These are phyloP conservation scores for Serripes groenlandicus DNA, from an alignment of 2,888 invertebrate species.

Conservation along the genomic window DNA sequence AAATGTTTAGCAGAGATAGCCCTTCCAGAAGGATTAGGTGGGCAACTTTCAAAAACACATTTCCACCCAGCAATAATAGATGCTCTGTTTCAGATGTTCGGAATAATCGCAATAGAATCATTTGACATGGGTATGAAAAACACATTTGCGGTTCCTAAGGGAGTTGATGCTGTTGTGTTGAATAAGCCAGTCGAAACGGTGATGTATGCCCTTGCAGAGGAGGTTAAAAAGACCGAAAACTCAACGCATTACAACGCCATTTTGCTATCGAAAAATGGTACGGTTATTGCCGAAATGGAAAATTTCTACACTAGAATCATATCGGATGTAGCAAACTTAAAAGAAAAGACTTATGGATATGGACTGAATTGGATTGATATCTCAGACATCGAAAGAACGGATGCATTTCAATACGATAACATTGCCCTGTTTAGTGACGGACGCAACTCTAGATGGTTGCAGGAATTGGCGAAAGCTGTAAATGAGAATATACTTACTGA, in stretches of 20 bases:
- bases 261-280: conserved; percentile 66
- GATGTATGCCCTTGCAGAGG: conserved; percentile 69
- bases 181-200: conserved; percentile 57
- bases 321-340: background rate
- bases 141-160: conserved; percentile 62
- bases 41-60: conserved; percentile 57
- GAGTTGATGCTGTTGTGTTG: conserved; percentile 53
- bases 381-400: background rate
- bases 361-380: background rate
- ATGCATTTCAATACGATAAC: background rate
- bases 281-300: conserved; percentile 71
- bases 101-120: conserved; percentile 26
- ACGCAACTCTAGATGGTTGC: no score
- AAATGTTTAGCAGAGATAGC: conserved; percentile 64
- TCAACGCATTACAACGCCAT: conserved; percentile 66
- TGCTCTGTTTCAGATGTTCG: conserved; percentile 71
- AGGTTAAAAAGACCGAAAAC: conserved; percentile 53
- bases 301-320: conserved; percentile 55
- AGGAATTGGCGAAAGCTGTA: background rate
- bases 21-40: conserved; percentile 57
- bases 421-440: background rate
- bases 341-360: conserved; percentile 1
- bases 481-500: background rate
- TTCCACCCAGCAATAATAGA: conserved; percentile 73
- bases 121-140: conserved; percentile 49